These are phyloP conservation scores for Adelges cooleyi DNA, from an alignment of 1,140 invertebrate genomes.

Conservation along the genomic window DNA sequence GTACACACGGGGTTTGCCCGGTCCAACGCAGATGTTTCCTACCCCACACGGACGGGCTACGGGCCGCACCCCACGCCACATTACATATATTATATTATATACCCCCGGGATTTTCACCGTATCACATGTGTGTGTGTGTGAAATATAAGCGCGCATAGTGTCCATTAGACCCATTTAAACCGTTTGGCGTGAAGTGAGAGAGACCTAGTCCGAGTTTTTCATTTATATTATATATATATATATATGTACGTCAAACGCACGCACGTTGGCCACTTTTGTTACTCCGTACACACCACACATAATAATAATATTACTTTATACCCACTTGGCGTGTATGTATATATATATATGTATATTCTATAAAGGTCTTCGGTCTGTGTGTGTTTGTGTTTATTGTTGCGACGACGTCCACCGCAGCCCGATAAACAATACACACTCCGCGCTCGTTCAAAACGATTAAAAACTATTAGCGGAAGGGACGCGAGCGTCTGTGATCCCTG, in stretches of 20 bases:
- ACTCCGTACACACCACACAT: no score
- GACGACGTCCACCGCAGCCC: background rate
- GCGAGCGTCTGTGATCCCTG: no score
- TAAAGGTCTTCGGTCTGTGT: no score
- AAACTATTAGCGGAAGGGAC: slow-evolving; percentile 10
- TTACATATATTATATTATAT: no score
- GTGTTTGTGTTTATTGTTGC: no score
- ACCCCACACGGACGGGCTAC: background rate
- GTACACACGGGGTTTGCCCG: background rate
- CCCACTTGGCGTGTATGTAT: no score
- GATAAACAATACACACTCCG: background rate
- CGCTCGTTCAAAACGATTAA: slow-evolving; percentile 3
- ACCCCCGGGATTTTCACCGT: slow-evolving; percentile 21
- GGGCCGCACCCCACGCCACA: slow-evolving; percentile 12
- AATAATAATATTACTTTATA: no score
- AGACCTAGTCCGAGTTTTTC: slow-evolving; percentile 12
- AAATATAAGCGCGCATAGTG: background rate
- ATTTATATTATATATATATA: no score
- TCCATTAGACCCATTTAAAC: slow-evolving; percentile 24
- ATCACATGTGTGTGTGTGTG: no score
- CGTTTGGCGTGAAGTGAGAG: background rate
- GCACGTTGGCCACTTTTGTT: slow-evolving; percentile 3
- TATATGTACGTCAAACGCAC: slow-evolving; percentile 29
- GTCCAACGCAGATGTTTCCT: slow-evolving; percentile 19
- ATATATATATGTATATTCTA: no score